Percentiles rank a stretch among this genome's conserved stretches.
These are phyloP conservation scores for Drosophila vallismaia DNA, from an alignment of 2,888 invertebrate species.

Conservation along the genomic window DNA sequence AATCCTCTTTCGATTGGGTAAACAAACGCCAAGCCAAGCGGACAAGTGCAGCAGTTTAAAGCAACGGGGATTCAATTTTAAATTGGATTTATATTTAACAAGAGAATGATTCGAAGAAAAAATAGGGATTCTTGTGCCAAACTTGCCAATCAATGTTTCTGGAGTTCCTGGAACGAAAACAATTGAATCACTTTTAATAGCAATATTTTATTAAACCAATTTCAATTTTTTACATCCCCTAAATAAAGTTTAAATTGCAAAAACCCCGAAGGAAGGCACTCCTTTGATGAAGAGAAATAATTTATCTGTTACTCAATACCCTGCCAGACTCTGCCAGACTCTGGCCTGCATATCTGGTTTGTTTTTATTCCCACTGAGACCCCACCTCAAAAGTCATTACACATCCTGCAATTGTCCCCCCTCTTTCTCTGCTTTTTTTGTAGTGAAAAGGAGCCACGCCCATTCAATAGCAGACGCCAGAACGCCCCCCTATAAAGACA, in stretches of 20 bases:
- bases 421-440: neutral
- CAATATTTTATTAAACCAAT: neutral
- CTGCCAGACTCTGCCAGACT: slow-evolving; percentile 5
- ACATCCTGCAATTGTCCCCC: slow-evolving; percentile 36
- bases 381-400: slow-evolving; percentile 43
- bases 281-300: slow-evolving; percentile 15
- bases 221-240: slow-evolving; percentile 2
- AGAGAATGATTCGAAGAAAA: neutral
- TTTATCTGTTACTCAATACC: slow-evolving; percentile 38
- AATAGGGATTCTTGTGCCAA: neutral
- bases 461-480: slow-evolving; percentile 12
- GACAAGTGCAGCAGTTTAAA: slow-evolving; percentile 23
- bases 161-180: neutral
- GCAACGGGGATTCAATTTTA: slow-evolving; percentile 27
- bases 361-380: slow-evolving; percentile 38
- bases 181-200: neutral
- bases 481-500: slow-evolving; percentile 23
- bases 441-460: slow-evolving; percentile 32
- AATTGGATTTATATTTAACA: neutral
- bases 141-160: neutral
- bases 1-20: slow-evolving; percentile 43
- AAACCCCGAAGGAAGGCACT: slow-evolving; percentile 9
- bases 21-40: slow-evolving; percentile 43
- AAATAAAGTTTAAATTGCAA: neutral
- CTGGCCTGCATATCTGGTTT: slow-evolving; percentile 32